Evolutionary conservation across 1,140 invertebrate species (phyloP).

Genomic region (Apis florea): DNA sequence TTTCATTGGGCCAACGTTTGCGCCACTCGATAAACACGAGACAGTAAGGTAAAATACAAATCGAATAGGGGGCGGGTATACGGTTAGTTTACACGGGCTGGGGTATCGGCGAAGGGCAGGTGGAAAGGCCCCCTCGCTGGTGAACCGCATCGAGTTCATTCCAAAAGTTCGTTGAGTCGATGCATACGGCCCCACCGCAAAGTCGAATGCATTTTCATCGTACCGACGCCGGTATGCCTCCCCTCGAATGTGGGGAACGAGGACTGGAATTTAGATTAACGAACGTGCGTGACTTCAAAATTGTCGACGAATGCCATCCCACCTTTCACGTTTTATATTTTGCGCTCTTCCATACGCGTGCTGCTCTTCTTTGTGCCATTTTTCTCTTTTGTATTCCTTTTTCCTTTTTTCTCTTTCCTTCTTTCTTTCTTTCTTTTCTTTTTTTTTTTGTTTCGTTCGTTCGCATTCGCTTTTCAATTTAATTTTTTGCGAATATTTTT

Average conservation of each 20-base stretch:
- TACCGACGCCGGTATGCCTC: conserved; percentile 53
- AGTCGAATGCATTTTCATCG: conserved; percentile 61
- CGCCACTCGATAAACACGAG: neutral
- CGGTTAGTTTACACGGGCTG: conserved; percentile 61
- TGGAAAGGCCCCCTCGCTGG: neutral
- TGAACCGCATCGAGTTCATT: conserved; percentile 48
- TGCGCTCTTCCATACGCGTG: neutral
- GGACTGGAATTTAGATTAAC: conserved; percentile 64
- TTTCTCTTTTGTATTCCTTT: neutral
- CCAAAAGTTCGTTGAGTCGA: conserved; percentile 41
- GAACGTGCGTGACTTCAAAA: conserved; percentile 66
- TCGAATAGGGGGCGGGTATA: conserved; percentile 10
- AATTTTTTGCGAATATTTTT: neutral
- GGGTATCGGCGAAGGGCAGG: conserved; percentile 15
- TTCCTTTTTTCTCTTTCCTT: neutral
- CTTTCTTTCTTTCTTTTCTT: neutral
- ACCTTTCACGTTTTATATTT: conserved; percentile 43
- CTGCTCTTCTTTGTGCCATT: neutral
- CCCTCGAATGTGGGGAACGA: conserved; percentile 46
- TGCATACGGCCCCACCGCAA: conserved; percentile 39
- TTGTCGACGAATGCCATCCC: conserved; percentile 43
- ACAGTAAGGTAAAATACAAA: conserved; percentile 5
- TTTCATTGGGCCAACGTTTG: neutral
- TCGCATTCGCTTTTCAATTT: neutral
- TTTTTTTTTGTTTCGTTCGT: neutral